phyloP scores from a whole-genome alignment of 2,888 invertebrate species.

The Rhagonycha lutea region DNA sequence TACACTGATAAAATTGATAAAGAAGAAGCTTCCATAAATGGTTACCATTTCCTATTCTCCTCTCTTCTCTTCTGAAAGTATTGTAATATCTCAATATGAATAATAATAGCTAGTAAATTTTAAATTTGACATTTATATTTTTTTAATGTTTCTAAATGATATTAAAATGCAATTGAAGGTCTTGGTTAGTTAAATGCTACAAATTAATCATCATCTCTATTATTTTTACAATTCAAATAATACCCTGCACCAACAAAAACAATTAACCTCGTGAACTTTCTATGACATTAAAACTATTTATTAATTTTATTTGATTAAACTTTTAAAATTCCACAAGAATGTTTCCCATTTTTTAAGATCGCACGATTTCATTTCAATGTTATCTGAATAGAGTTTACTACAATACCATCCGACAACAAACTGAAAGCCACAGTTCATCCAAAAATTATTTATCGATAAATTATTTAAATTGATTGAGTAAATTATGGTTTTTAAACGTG shows the following conservation, averaged over 20 bases:
- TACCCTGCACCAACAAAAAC: neutral
- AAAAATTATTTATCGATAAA: neutral
- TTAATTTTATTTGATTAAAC: neutral
- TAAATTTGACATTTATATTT: neutral
- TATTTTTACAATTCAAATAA: neutral
- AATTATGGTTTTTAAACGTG: neutral
- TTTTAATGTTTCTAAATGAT: neutral
- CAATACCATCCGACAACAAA: neutral
- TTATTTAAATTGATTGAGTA: neutral
- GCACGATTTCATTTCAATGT: neutral
- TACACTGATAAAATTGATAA: neutral
- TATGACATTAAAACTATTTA: neutral
- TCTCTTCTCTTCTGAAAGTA: neutral
- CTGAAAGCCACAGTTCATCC: neutral
- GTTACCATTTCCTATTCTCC: neutral
- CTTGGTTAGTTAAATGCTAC: neutral
- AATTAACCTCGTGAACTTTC: neutral
- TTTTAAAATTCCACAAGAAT: neutral
- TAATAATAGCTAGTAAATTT: neutral
- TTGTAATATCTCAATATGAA: neutral
- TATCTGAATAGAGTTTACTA: neutral
- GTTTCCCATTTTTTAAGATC: neutral
- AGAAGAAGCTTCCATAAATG: neutral
- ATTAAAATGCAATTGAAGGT: neutral
- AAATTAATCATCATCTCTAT: neutral